A percentile compares a stretch with the other conserved stretches of the same genome.
These are phyloP conservation scores for Cyprinodon diabolis DNA, from an alignment of 2,797 vertebrate genomes.

Conservation along the genomic window DNA sequence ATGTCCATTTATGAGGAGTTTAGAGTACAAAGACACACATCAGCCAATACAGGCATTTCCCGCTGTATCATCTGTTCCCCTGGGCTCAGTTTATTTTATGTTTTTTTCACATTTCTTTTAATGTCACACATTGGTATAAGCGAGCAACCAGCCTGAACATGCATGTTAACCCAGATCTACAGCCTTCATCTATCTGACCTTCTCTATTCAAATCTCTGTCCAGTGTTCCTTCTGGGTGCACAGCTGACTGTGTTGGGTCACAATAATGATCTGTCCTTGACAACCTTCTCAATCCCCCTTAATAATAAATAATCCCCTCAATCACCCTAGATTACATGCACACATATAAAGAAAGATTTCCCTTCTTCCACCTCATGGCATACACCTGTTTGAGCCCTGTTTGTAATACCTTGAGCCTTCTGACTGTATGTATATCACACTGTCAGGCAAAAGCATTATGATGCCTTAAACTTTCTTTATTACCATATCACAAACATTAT, in stretches of 20 bases:
- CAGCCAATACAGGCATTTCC: background rate
- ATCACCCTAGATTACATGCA: slow-evolving; percentile 26
- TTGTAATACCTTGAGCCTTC: slow-evolving; percentile 55
- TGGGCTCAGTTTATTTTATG: background rate
- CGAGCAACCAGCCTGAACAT: background rate
- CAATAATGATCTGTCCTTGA: slow-evolving; percentile 74
- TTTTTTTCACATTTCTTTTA: background rate
- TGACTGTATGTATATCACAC: slow-evolving; percentile 36
- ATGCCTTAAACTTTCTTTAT: background rate
- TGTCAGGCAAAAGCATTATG: background rate
- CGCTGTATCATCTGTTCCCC: background rate
- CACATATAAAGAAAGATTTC: slow-evolving; percentile 28
- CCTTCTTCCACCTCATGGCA: slow-evolving; percentile 17
- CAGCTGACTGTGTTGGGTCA: slow-evolving; percentile 71
- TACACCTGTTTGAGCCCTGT: slow-evolving; percentile 48
- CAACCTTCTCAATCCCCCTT: slow-evolving; percentile 62
- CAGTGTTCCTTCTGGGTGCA: slow-evolving; percentile 67
- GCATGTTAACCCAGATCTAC: background rate
- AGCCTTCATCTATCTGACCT: slow-evolving; percentile 54
- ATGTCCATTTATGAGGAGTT: background rate
- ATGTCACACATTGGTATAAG: background rate
- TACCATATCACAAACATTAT: background rate
- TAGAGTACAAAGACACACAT: background rate
- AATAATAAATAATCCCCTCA: slow-evolving; percentile 69
- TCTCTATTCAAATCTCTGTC: slow-evolving; percentile 54